phyloP scores from a whole-genome alignment of 2,797 vertebrate genomes.

The Halcyon leucocephala region DNA sequence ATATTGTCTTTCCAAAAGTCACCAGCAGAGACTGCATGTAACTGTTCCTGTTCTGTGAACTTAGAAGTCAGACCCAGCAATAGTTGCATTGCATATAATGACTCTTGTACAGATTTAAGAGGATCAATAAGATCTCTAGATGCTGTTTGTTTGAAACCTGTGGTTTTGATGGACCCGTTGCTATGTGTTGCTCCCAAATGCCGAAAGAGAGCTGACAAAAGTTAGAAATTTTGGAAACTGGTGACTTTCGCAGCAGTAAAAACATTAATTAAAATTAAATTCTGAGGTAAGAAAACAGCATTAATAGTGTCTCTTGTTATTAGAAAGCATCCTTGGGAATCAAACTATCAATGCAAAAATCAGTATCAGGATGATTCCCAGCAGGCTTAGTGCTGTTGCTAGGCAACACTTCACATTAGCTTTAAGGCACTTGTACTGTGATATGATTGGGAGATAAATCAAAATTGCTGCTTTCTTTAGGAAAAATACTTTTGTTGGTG shows the following conservation, averaged over 20 bases:
- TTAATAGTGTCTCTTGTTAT: not conserved
- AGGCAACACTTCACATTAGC: conserved; percentile 26
- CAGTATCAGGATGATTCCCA: conserved; percentile 30
- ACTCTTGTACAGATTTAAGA: not conserved
- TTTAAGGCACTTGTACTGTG: not conserved
- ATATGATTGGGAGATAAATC: not conserved
- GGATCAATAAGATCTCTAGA: not conserved
- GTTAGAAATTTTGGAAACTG: not conserved
- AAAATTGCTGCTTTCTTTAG: not conserved
- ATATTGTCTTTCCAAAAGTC: not conserved
- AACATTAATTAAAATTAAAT: conserved; percentile 31
- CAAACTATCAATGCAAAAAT: not conserved
- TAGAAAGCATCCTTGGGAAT: not conserved
- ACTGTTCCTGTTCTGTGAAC: not conserved
- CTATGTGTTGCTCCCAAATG: not conserved
- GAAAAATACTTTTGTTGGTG: not conserved
- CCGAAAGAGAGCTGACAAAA: not conserved
- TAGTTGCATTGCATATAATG: not conserved
- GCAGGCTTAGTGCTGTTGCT: conserved; percentile 31
- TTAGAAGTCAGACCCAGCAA: not conserved
- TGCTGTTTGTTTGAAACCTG: not conserved
- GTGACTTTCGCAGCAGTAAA: not conserved
- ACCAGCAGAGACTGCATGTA: not conserved
- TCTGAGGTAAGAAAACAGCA: not conserved
- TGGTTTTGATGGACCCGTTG: not conserved